Conservation (phyloP, 2,888 invertebrate genomes). For the Aphrophora alni region DNA sequence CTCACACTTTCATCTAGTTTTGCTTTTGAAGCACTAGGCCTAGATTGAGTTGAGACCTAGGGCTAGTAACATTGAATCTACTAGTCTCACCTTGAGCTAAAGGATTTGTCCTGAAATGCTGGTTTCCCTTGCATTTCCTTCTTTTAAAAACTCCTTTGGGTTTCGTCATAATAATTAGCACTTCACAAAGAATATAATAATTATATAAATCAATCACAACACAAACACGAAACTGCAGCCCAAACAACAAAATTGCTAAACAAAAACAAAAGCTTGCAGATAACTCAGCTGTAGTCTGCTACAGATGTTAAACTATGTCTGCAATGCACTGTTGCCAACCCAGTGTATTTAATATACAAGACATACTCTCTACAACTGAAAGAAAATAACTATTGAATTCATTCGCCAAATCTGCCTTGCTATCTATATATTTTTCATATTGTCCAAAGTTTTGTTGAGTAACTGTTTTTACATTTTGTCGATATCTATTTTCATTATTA, state of each 20-base stretch:
- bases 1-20: constrained; percentile 20
- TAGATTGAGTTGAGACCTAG: constrained; percentile 7
- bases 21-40: constrained; percentile 17
- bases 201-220: background rate
- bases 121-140: constrained; percentile 24
- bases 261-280: constrained; percentile 2
- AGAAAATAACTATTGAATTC: too few species aligned
- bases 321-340: constrained; percentile 11
- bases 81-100: constrained; percentile 12
- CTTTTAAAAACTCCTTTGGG: constrained; percentile 12
- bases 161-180: background rate
- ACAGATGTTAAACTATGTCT: constrained; percentile 3
- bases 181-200: background rate
- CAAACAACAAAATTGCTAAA: too few species aligned
- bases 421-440: too few species aligned
- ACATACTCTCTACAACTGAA: too few species aligned
- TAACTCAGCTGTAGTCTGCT: constrained; percentile 6
- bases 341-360: too few species aligned
- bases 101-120: constrained; percentile 13
- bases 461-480: too few species aligned
- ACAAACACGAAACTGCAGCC: constrained; percentile 18
- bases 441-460: too few species aligned
- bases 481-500: too few species aligned
- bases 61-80: background rate
- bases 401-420: too few species aligned